phyloP scores from a whole-genome alignment of 2,113 vertebrate genomes.

The Poecilia latipinna region DNA sequence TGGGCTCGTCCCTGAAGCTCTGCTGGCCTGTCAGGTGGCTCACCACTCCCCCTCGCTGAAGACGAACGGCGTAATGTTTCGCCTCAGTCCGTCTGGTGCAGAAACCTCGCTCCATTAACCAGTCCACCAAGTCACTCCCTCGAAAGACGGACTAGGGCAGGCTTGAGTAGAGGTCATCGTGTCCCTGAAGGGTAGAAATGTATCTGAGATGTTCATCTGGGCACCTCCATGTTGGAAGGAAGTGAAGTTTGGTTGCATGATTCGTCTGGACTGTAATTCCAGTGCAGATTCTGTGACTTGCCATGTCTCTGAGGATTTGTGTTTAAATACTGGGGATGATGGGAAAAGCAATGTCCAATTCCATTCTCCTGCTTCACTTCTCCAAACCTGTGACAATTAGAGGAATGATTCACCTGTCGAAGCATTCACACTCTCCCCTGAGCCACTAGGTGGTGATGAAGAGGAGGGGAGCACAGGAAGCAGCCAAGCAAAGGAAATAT shows the following conservation, averaged over 20 bases:
- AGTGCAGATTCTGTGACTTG: slow-evolving; percentile 5
- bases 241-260: background rate
- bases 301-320: background rate
- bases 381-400: slow-evolving; percentile 76
- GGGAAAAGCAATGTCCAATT: slow-evolving; percentile 41
- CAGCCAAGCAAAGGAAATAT: slow-evolving; percentile 24
- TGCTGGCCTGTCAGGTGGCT: slow-evolving; percentile 77
- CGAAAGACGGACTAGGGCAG: slow-evolving; percentile 70
- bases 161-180: background rate
- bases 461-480: background rate
- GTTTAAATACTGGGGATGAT: slow-evolving; percentile 13
- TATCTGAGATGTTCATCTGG: background rate
- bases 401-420: slow-evolving; percentile 96
- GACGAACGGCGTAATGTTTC: slow-evolving; percentile 80
- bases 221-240: background rate
- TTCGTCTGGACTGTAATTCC: background rate
- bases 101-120: slow-evolving; percentile 86
- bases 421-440: slow-evolving; percentile 86
- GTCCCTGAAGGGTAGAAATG: background rate
- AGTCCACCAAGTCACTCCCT: slow-evolving; percentile 87
- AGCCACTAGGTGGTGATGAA: slow-evolving; percentile 75
- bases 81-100: slow-evolving; percentile 83
- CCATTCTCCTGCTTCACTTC: slow-evolving; percentile 62
- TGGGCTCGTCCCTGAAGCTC: slow-evolving; percentile 82
- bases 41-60: slow-evolving; percentile 84